These are phyloP conservation scores for Morpho helenor DNA, from an alignment of 2,888 invertebrate genomes.

Conservation along the genomic window DNA sequence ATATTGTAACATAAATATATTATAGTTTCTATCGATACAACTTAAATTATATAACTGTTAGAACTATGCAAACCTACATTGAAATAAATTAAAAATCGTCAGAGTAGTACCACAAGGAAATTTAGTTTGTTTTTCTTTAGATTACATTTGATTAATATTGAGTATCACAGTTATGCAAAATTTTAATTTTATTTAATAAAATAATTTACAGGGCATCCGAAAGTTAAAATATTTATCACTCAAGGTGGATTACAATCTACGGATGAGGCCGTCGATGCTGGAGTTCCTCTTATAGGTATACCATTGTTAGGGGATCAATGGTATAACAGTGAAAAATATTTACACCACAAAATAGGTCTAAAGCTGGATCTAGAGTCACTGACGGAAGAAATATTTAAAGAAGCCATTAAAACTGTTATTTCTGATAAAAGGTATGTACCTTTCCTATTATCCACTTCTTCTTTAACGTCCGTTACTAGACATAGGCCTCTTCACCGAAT, in stretches of 20 bases:
- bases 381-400: slow-evolving; percentile 33
- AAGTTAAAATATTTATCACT: slow-evolving; percentile 53
- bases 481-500: no score
- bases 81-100: no score
- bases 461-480: no score
- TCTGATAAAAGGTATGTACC: slow-evolving; percentile 33
- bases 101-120: no score
- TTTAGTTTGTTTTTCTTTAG: no score
- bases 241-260: slow-evolving; percentile 62
- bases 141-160: no score
- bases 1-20: no score
- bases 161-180: no score
- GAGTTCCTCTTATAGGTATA: slow-evolving; percentile 51
- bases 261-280: slow-evolving; percentile 49
- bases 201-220: slow-evolving; percentile 48
- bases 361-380: slow-evolving; percentile 38
- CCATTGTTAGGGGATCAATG: slow-evolving; percentile 59
- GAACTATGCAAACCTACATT: no score
- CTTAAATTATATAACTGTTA: no score
- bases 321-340: slow-evolving; percentile 44
- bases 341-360: slow-evolving; percentile 39
- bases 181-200: background rate
- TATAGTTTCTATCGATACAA: no score
- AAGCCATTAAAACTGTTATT: slow-evolving; percentile 34
- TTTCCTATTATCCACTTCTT: no score